Percentiles rank a stretch among this genome's conserved stretches.
Conservation (phyloP, 2,797 vertebrate genomes). For the Neosalanx taihuensis region DNA sequence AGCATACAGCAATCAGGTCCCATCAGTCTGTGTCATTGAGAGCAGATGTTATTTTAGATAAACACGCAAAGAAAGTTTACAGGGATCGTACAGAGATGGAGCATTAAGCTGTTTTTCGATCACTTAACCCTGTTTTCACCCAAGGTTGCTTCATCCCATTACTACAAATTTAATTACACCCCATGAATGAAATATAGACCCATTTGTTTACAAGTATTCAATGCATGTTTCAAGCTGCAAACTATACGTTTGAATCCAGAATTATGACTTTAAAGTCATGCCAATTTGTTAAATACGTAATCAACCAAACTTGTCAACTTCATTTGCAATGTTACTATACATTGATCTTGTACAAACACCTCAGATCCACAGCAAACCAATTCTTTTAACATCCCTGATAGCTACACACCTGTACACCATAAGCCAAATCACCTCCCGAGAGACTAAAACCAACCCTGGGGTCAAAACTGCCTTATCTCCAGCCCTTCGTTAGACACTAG, state of each 20-base stretch:
- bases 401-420: too few species aligned
- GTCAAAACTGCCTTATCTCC: too few species aligned
- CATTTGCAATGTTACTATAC: slow-evolving; percentile 1
- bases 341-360: neutral
- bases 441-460: too few species aligned
- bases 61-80: slow-evolving; percentile 45
- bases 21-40: slow-evolving; percentile 39
- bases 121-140: slow-evolving; percentile 28
- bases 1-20: slow-evolving; percentile 36
- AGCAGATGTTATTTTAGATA: slow-evolving; percentile 54
- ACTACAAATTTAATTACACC: slow-evolving; percentile 32
- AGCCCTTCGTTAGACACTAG: too few species aligned
- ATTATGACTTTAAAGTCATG: slow-evolving; percentile 4
- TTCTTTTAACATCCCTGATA: too few species aligned
- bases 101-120: slow-evolving; percentile 43
- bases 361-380: neutral
- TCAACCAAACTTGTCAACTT: slow-evolving; percentile 1
- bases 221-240: slow-evolving; percentile 20
- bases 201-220: slow-evolving; percentile 20
- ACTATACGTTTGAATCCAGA: slow-evolving; percentile 25
- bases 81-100: slow-evolving; percentile 46
- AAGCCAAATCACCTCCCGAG: too few species aligned
- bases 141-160: slow-evolving; percentile 24
- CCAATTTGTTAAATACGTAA: slow-evolving; percentile 17
- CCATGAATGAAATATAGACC: slow-evolving; percentile 30